A percentile compares a stretch with the other conserved stretches of the same genome.
phyloP scores from a whole-genome alignment of 23 tunicate genomes.

The Corella eumyota region DNA sequence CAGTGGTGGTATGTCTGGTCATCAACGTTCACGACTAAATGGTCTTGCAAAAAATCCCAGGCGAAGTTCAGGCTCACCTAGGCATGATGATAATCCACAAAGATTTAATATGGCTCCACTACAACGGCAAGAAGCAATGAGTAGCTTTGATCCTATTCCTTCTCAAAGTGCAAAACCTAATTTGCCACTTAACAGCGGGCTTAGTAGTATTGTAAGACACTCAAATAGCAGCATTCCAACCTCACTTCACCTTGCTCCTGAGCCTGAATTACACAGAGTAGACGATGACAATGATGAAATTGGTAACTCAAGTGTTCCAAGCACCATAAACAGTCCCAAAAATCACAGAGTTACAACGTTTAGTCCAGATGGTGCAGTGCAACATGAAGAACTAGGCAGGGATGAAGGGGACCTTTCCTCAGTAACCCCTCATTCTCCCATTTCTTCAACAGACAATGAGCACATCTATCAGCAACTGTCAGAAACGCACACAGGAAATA shows the following conservation, averaged over 20 bases:
- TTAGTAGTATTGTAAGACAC: conserved; percentile 1
- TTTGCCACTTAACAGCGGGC: conserved; percentile 1
- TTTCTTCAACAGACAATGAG: conserved; percentile 1
- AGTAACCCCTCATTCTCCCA: conserved; percentile 13
- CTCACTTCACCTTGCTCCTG: too few species aligned
- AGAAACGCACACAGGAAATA: neutral
- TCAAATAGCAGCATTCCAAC: too few species aligned
- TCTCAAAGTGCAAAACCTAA: neutral
- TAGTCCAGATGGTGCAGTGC: conserved; percentile 17
- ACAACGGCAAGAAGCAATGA: neutral
- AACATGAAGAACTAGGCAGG: conserved; percentile 10
- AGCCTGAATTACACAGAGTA: too few species aligned
- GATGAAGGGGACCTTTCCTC: conserved; percentile 15
- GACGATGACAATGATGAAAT: neutral
- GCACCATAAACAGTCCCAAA: neutral
- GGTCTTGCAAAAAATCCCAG: neutral
- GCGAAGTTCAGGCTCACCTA: neutral
- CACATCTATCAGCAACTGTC: neutral
- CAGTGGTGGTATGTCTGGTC: too few species aligned
- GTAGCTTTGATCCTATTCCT: neutral
- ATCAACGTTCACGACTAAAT: neutral
- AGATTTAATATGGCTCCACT: neutral
- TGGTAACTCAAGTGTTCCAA: neutral
- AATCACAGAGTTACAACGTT: conserved; percentile 23
- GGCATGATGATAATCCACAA: neutral